These are phyloP conservation scores for Petrophora chlorosata DNA, from an alignment of 2,888 invertebrate genomes.

Conservation along the genomic window DNA sequence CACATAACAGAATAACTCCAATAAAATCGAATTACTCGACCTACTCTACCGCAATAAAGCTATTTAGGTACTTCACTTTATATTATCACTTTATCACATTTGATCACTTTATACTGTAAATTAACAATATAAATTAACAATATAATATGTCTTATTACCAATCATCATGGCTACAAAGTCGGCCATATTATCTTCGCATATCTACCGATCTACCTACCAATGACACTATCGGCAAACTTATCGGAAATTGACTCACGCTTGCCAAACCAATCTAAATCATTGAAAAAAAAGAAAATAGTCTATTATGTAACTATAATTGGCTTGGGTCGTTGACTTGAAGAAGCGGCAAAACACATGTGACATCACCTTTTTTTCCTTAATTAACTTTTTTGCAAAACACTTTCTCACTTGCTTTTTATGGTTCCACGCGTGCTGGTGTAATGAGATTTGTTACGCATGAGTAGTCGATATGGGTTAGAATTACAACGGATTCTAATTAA, in stretches of 20 bases:
- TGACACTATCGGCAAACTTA: slow-evolving; percentile 57
- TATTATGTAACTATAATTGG: slow-evolving; percentile 77
- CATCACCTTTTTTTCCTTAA: slow-evolving; percentile 47
- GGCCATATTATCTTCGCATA: slow-evolving; percentile 30
- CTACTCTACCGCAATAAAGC: not conserved
- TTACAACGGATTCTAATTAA: slow-evolving; percentile 46
- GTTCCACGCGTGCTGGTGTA: slow-evolving; percentile 48
- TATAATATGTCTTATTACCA: slow-evolving; percentile 15
- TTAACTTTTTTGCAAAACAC: slow-evolving; percentile 60
- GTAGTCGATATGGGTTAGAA: slow-evolving; percentile 43
- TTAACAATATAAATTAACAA: slow-evolving; percentile 22
- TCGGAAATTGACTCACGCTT: slow-evolving; percentile 62
- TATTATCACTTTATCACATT: slow-evolving; percentile 20
- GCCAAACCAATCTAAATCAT: slow-evolving; percentile 65
- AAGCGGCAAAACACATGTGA: slow-evolving; percentile 58
- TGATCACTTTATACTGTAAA: slow-evolving; percentile 13
- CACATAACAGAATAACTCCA: too few relatives aligned
- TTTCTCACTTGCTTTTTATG: slow-evolving; percentile 59
- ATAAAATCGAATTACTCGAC: too few relatives aligned
- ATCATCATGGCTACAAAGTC: slow-evolving; percentile 6
- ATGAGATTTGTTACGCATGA: slow-evolving; percentile 60
- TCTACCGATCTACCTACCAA: slow-evolving; percentile 42
- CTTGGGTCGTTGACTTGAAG: slow-evolving; percentile 68
- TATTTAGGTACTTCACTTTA: slow-evolving; percentile 2
- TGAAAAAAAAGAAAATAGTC: slow-evolving; percentile 56